Evolutionary conservation across 2,113 vertebrate species (phyloP).

Genomic region (Dromas ardeola): DNA sequence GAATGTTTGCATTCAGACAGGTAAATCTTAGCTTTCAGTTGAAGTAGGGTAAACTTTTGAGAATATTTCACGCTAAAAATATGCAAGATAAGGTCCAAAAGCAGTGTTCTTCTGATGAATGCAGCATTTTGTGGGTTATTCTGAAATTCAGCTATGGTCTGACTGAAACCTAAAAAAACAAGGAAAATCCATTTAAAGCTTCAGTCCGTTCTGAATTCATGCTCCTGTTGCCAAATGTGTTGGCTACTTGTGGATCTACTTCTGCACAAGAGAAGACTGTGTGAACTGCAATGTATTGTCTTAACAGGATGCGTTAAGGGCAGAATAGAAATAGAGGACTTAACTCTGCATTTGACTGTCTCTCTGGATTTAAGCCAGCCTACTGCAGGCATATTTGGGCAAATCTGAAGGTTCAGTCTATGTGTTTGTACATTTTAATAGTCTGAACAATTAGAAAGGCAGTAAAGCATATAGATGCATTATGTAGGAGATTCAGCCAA

Average conservation of each 20-base stretch:
- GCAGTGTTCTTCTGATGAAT: background rate
- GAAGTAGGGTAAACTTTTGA: background rate
- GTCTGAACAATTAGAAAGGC: background rate
- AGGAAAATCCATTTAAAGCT: background rate
- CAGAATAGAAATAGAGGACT: background rate
- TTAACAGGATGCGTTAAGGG: background rate
- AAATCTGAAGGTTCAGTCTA: background rate
- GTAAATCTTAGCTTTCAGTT: background rate
- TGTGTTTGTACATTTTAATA: background rate
- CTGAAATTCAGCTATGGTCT: background rate
- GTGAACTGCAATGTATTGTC: background rate
- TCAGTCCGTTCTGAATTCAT: background rate
- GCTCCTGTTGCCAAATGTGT: background rate
- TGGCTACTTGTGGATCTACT: background rate
- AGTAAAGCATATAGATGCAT: background rate
- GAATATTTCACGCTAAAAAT: background rate
- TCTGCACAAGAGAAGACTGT: background rate
- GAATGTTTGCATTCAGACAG: background rate
- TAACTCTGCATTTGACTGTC: background rate
- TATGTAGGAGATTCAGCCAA: background rate
- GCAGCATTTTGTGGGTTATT: background rate
- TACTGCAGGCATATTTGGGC: background rate
- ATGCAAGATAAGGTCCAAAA: background rate
- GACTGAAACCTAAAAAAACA: background rate
- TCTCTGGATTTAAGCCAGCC: background rate